These are phyloP conservation scores for Lepidochrysops patricia DNA, from an alignment of 2,888 invertebrate species.

Conservation along the genomic window DNA sequence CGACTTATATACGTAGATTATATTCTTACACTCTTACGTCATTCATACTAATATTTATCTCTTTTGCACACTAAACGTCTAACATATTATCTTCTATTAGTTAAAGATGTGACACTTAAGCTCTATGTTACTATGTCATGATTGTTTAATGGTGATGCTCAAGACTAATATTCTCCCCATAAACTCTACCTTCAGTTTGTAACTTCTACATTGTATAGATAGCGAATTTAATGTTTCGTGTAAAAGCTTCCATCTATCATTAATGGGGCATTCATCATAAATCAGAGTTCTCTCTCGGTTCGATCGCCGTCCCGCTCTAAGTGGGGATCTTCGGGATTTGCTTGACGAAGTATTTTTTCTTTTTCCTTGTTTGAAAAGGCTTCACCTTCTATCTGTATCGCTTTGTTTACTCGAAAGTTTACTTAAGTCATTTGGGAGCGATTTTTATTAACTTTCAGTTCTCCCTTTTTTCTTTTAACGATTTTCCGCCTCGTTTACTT, in stretches of 20 bases:
- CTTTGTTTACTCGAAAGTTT: constrained; percentile 58
- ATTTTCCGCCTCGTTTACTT: constrained; percentile 22
- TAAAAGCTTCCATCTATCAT: constrained; percentile 47
- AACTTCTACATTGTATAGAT: constrained; percentile 11
- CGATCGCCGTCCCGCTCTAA: constrained; percentile 30
- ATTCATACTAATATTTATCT: no score
- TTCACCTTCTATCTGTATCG: constrained; percentile 37
- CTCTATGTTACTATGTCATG: constrained; percentile 1
- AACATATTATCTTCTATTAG: neutral
- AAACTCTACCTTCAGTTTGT: constrained; percentile 17
- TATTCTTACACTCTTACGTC: no score
- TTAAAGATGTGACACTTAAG: neutral
- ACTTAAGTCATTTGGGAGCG: constrained; percentile 57
- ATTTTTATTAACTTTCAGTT: constrained; percentile 67
- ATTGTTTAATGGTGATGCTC: neutral
- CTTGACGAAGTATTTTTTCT: constrained; percentile 70
- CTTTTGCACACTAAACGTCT: no score
- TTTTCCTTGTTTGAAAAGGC: constrained; percentile 49
- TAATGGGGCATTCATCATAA: constrained; percentile 51
- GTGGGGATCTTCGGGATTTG: constrained; percentile 52
- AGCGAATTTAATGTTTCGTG: constrained; percentile 37
- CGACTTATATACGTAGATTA: no score
- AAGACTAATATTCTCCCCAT: neutral
- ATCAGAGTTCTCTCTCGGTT: constrained; percentile 28
- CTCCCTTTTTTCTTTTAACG: constrained; percentile 49